Evolutionary conservation across 1,140 invertebrate species (phyloP), one percentile per base, ranked within the genome.

Genomic region (Caerostris darwini): DNA sequence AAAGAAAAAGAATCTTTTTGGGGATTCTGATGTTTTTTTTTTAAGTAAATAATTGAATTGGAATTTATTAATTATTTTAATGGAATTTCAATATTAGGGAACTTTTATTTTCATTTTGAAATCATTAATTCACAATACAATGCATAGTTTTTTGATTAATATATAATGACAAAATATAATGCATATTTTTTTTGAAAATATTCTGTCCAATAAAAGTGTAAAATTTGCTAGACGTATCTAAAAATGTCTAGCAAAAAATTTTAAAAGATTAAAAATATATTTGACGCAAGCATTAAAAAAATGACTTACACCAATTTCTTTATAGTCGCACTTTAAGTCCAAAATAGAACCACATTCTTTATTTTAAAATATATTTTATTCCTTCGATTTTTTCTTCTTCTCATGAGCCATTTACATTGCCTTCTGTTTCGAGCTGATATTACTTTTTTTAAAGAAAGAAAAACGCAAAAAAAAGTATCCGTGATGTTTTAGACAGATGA

Each of bases 341-440:
- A 53, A 82, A 59, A 82, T 91, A 61, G 90, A 81, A 64, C 69
- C 57, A 59, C 90, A 82, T 91, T 82, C 87, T 91, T 91, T 91
- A 91, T 58, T 91, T 91, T 81, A 91, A 82, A 91, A 61, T 82
- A 61, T 19, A 58, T 81, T 91, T 91, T 91, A 91, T 91, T 91
- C 59, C 58, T 91, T 57, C 57, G 19, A 81, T 81, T 77, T 91
- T 91, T 71, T 71, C 34, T 34, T 2, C 34, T 71, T 56, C 69
- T 58, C 59, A 88, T 50, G 19, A 91, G 58, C 71, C 90, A 91
- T 91, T 82, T 82, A 91, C 90, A 91, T 91, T 53, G 61, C 90
- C 90, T 91, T 82, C 71, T 91, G 90, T 82, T 91, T 91, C 56
- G 90, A 64, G 71, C 90, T 91, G 90, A 91, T 91, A 91, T 91